Evolutionary conservation across 2,888 invertebrate genomes (phyloP).

Genomic region (Tetanocera ferruginea): DNA sequence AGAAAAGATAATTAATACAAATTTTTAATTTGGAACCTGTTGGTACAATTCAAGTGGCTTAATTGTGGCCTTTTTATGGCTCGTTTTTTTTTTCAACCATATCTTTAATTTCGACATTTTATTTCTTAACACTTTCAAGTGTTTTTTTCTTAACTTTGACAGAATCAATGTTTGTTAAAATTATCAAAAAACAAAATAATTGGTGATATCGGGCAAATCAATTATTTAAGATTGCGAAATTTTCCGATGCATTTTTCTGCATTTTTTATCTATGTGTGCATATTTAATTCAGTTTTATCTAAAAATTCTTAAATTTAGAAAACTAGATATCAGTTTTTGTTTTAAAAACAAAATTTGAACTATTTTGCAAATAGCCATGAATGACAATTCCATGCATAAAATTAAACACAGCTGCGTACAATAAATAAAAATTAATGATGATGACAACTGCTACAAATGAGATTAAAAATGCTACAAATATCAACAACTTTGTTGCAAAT

Average conservation of each 20-base stretch:
- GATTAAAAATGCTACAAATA: not conserved
- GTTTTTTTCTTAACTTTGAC: not conserved
- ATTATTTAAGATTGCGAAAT: too few species aligned
- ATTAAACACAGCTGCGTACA: not conserved
- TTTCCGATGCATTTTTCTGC: too few species aligned
- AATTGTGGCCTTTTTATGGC: not conserved
- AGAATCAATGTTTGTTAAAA: not conserved
- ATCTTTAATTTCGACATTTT: not conserved
- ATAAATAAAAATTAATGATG: not conserved
- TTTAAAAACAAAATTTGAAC: too few species aligned
- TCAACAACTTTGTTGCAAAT: not conserved
- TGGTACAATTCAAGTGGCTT: not conserved
- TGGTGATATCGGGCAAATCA: too few species aligned
- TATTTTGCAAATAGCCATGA: too few species aligned
- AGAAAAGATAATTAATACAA: not conserved
- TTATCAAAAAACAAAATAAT: too few species aligned
- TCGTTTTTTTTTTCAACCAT: not conserved
- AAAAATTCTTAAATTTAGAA: too few species aligned
- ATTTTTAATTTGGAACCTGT: not conserved
- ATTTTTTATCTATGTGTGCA: too few species aligned
- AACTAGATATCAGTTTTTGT: too few species aligned
- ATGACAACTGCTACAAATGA: not conserved
- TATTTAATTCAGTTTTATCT: too few species aligned
- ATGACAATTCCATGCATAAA: not conserved
- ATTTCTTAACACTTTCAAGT: not conserved